These are phyloP conservation scores for Coranthus polyacanthus DNA, from an alignment of 2,797 vertebrate species.

Conservation along the genomic window DNA sequence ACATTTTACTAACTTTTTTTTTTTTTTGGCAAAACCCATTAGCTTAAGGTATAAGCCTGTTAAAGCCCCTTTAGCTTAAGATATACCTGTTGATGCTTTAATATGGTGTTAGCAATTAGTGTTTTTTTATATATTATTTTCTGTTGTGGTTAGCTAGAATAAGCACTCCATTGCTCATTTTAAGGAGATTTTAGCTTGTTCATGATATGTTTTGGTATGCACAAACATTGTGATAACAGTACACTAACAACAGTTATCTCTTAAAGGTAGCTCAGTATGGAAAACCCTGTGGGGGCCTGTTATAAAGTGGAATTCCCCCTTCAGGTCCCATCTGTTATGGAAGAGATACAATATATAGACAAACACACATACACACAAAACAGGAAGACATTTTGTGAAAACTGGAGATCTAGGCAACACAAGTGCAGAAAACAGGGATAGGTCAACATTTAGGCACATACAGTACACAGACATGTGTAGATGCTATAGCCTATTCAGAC, in stretches of 20 bases:
- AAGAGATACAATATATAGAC: conserved; percentile 25
- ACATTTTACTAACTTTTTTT: neutral
- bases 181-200: conserved; percentile 25
- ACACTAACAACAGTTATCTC: conserved; percentile 48
- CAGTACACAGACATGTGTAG: neutral
- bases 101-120: too few species aligned
- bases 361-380: conserved; percentile 22
- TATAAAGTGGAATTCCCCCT: conserved; percentile 59
- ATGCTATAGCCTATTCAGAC: conserved; percentile 21
- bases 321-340: conserved; percentile 53
- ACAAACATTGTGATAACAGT: conserved; percentile 9
- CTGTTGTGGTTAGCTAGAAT: conserved; percentile 13
- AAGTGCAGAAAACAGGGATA: neutral
- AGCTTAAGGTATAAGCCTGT: conserved; percentile 4
- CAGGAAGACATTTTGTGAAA: neutral
- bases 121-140: neutral
- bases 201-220: conserved; percentile 40
- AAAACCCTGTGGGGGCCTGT: conserved; percentile 33
- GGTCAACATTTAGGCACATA: neutral
- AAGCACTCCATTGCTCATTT: conserved; percentile 13
- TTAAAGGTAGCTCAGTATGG: conserved; percentile 25
- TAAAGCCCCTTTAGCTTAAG: too few species aligned
- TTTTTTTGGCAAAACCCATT: neutral
- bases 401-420: conserved; percentile 10
- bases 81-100: too few species aligned